Percentiles rank a stretch among this genome's conserved stretches.
These are phyloP conservation scores for Buathra laborator DNA, from an alignment of 2,888 invertebrate species.

Conservation along the genomic window DNA sequence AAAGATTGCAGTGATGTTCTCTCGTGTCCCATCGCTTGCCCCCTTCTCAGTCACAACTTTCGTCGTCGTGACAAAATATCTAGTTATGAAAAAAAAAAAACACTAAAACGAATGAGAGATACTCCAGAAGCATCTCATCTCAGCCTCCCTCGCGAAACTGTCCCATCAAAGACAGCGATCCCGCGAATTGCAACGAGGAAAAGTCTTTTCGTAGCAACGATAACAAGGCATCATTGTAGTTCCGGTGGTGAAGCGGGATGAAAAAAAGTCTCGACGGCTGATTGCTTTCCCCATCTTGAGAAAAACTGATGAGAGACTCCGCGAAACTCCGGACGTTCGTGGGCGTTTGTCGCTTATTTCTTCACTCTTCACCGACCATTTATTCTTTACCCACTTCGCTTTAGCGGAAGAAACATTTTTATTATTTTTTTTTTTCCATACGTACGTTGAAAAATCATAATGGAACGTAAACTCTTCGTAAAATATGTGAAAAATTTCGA, in stretches of 20 bases:
- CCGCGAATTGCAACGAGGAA: slow-evolving; percentile 52
- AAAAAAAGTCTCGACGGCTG: slow-evolving; percentile 54
- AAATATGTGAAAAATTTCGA: neutral
- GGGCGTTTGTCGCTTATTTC: slow-evolving; percentile 49
- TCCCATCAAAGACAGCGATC: slow-evolving; percentile 44
- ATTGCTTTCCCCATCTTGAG: slow-evolving; percentile 52
- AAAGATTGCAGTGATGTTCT: slow-evolving; percentile 62
- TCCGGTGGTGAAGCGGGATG: neutral
- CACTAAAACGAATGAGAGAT: neutral
- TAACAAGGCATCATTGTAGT: slow-evolving; percentile 64
- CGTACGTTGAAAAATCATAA: slow-evolving; percentile 2
- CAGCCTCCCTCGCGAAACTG: slow-evolving; percentile 15
- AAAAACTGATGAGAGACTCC: slow-evolving; percentile 64
- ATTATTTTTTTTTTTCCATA: neutral
- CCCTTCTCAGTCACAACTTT: slow-evolving; percentile 6
- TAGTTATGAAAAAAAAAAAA: slow-evolving; percentile 67
- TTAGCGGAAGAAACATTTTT: neutral
- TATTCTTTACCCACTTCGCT: slow-evolving; percentile 10
- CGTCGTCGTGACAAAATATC: slow-evolving; percentile 61
- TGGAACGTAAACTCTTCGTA: slow-evolving; percentile 2
- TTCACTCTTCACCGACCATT: slow-evolving; percentile 50
- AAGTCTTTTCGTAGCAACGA: slow-evolving; percentile 48
- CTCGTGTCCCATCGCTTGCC: slow-evolving; percentile 21
- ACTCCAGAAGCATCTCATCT: slow-evolving; percentile 27
- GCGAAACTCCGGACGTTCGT: slow-evolving; percentile 27